These are phyloP conservation scores for Lithophane ornitopus DNA, from an alignment of 2,888 invertebrate genomes.

Conservation along the genomic window DNA sequence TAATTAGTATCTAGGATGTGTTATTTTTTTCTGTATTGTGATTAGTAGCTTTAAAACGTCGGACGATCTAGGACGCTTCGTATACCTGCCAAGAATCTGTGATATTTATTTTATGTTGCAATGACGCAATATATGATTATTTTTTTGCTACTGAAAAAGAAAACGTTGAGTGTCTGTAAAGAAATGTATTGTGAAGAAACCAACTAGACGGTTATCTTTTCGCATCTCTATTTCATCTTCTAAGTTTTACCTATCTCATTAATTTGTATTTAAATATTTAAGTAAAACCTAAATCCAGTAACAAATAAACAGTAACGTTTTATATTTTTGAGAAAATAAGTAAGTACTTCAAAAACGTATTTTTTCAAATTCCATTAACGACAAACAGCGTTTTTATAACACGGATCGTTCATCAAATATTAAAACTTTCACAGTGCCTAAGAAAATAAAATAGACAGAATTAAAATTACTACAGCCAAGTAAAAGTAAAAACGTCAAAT, in stretches of 20 bases:
- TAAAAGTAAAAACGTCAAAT: slow-evolving; percentile 10
- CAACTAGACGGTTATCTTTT: not conserved
- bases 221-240: not conserved
- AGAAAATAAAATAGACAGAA: slow-evolving; percentile 6
- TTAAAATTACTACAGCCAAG: not conserved
- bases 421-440: not conserved
- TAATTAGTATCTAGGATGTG: not conserved
- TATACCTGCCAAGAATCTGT: not conserved
- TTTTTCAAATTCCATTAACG: not conserved
- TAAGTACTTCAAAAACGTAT: not conserved
- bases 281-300: not conserved
- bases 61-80: not conserved
- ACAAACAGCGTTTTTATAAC: not conserved
- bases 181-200: not conserved
- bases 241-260: not conserved
- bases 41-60: not conserved
- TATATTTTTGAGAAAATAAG: not conserved
- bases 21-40: not conserved
- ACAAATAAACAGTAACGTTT: not conserved
- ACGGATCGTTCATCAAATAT: not conserved
- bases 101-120: not conserved
- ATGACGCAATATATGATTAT: not conserved
- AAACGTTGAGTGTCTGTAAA: not conserved
- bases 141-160: too few relatives aligned
- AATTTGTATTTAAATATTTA: not conserved